A percentile compares a stretch with the other conserved stretches of the same genome.
Evolutionary conservation across 2,113 vertebrate genomes (phyloP).

Genomic region (Hiodon tergisus): DNA sequence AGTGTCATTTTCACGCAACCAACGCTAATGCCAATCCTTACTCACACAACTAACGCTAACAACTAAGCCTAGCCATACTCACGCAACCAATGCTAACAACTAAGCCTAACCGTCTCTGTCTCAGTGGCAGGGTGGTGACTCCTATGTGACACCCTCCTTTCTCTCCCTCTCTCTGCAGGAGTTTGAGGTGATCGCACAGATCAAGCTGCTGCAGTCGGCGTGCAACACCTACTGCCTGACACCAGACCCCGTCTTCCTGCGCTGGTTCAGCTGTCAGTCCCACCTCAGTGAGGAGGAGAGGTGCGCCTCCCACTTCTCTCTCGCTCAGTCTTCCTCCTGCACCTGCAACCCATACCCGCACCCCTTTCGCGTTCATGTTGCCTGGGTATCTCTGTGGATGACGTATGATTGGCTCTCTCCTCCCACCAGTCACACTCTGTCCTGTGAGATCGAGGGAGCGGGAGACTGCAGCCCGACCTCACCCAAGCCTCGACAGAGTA

Average conservation of each 20-base stretch:
- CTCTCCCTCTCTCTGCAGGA: constrained; percentile 61
- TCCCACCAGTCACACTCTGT: constrained; percentile 71
- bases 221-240: constrained; percentile 87
- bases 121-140: neutral
- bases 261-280: constrained; percentile 77
- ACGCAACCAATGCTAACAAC: neutral
- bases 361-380: neutral
- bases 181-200: constrained; percentile 92
- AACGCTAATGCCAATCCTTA: too few relatives aligned
- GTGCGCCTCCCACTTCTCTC: constrained; percentile 45
- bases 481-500: constrained; percentile 80
- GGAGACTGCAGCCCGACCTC: constrained; percentile 71
- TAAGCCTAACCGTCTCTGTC: too few relatives aligned
- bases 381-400: neutral
- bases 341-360: neutral
- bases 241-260: constrained; percentile 73
- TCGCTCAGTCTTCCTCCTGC: constrained; percentile 2
- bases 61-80: too few relatives aligned
- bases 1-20: constrained; percentile 36
- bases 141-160: neutral
- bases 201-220: constrained; percentile 87
- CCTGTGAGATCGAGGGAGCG: constrained; percentile 76
- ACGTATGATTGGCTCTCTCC: neutral
- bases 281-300: constrained; percentile 83
- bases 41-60: too few relatives aligned